These are phyloP conservation scores for Syrista parreyssii DNA, from an alignment of 2,888 invertebrate genomes.

Conservation along the genomic window DNA sequence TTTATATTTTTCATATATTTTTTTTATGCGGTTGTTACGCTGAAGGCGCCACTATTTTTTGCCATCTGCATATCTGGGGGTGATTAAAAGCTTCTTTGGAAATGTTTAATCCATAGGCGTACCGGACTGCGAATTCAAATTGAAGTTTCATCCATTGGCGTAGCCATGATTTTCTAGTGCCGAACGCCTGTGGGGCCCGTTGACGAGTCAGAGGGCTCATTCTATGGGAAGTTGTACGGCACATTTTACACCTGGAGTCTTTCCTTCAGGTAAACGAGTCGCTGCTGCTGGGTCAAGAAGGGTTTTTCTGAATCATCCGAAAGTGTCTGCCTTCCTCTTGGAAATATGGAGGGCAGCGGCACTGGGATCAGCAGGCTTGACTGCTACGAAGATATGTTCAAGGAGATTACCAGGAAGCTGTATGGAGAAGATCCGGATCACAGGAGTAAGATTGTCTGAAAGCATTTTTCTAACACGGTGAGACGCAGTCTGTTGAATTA, in stretches of 20 bases:
- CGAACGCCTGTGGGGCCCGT: background rate
- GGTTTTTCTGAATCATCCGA: slow-evolving; percentile 5
- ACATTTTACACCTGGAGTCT: background rate
- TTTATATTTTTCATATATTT: background rate
- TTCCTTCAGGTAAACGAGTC: slow-evolving; percentile 15
- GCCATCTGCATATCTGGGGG: too few relatives aligned
- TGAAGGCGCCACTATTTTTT: background rate
- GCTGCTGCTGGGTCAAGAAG: background rate
- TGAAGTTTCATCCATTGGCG: background rate
- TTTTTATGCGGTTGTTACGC: background rate
- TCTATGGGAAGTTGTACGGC: background rate
- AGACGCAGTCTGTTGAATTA: background rate
- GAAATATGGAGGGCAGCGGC: slow-evolving; percentile 56
- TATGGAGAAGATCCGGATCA: slow-evolving; percentile 82
- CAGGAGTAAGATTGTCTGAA: slow-evolving; percentile 56
- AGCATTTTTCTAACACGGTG: background rate
- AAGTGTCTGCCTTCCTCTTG: background rate
- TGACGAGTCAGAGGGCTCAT: background rate
- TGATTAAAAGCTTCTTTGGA: background rate
- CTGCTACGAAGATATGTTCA: slow-evolving; percentile 87
- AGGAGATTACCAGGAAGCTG: slow-evolving; percentile 91
- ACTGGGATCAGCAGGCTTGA: slow-evolving; percentile 68
- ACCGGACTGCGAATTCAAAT: background rate
- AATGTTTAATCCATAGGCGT: background rate
- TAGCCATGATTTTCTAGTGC: background rate